Percentiles rank a stretch among this genome's conserved stretches.
Evolutionary conservation across 2,797 vertebrate species (phyloP).

Genomic region (Gadopsis bispinosus): DNA sequence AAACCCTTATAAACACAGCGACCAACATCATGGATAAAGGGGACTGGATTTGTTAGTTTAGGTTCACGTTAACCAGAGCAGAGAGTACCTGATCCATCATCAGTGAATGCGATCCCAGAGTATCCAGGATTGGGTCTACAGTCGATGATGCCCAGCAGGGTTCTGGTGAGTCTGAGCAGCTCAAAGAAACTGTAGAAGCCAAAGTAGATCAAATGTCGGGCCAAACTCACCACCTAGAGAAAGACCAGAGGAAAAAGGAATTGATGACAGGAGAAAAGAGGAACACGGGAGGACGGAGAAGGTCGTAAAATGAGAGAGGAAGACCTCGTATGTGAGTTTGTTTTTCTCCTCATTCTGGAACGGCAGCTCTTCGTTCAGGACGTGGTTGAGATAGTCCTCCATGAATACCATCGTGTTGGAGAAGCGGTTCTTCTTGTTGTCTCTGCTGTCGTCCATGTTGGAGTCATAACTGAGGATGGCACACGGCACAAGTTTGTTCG

Average conservation of each 20-base stretch:
- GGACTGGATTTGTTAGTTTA: no score
- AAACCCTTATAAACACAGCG: no score
- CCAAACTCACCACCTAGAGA: constrained; percentile 94
- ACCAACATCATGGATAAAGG: neutral
- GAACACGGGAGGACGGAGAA: fast-evolving
- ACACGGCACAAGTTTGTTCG: no score
- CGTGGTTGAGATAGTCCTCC: constrained; percentile 97
- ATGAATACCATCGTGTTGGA: constrained; percentile 97
- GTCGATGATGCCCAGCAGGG: constrained; percentile 95
- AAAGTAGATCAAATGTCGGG: constrained; percentile 98
- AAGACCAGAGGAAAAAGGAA: neutral
- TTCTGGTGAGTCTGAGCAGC: constrained; percentile 94
- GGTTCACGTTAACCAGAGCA: neutral
- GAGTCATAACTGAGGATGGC: constrained; percentile 90
- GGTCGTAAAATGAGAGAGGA: neutral
- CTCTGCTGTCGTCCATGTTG: constrained; percentile 93
- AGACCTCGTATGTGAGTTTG: constrained; percentile 96
- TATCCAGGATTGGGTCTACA: constrained; percentile 89
- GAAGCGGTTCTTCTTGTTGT: constrained; percentile 98
- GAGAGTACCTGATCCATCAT: constrained; percentile 87
- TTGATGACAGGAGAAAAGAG: neutral
- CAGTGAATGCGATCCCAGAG: constrained; percentile 81
- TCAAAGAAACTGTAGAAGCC: constrained; percentile 99
- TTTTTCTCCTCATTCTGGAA: constrained; percentile 98
- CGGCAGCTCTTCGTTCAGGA: constrained; percentile 93